Percentiles rank a stretch among this genome's conserved stretches.
Evolutionary conservation across 2,113 vertebrate species (phyloP).

Genomic region (Actenoides lindsayi): DNA sequence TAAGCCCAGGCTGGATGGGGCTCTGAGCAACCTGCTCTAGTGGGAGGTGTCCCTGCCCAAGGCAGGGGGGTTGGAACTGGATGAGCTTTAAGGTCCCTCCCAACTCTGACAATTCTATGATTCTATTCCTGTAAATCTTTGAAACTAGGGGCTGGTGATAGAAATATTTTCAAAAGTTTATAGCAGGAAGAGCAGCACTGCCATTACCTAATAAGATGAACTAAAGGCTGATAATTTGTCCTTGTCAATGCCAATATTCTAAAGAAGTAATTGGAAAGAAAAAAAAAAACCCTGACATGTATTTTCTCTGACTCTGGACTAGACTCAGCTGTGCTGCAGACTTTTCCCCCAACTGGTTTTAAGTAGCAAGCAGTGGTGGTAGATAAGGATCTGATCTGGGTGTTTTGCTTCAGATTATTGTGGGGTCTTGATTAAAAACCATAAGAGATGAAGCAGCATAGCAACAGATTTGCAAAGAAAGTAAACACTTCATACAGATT

Average conservation of each 20-base stretch:
- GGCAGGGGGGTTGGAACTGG: too few relatives aligned
- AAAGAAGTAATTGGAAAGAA: neutral
- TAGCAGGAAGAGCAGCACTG: neutral
- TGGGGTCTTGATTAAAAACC: neutral
- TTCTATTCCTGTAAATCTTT: neutral
- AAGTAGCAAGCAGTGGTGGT: neutral
- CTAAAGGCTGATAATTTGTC: neutral
- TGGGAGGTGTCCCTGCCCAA: too few relatives aligned
- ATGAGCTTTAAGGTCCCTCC: too few relatives aligned
- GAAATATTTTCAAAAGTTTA: neutral
- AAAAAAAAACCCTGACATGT: neutral
- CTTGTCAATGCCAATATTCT: neutral
- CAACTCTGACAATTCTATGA: too few relatives aligned
- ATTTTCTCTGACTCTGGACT: neutral
- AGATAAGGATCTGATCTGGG: neutral
- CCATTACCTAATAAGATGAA: neutral
- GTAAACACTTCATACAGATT: neutral
- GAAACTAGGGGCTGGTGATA: neutral
- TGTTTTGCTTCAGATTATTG: neutral
- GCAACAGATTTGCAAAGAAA: neutral
- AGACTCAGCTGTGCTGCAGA: neutral
- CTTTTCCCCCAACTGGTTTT: neutral
- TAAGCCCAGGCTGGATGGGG: too few relatives aligned
- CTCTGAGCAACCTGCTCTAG: too few relatives aligned
- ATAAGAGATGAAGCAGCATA: neutral